Percentiles rank a stretch among this genome's conserved stretches.
These are phyloP conservation scores for Phalera bucephala DNA, from an alignment of 2,888 invertebrate species.

Conservation along the genomic window DNA sequence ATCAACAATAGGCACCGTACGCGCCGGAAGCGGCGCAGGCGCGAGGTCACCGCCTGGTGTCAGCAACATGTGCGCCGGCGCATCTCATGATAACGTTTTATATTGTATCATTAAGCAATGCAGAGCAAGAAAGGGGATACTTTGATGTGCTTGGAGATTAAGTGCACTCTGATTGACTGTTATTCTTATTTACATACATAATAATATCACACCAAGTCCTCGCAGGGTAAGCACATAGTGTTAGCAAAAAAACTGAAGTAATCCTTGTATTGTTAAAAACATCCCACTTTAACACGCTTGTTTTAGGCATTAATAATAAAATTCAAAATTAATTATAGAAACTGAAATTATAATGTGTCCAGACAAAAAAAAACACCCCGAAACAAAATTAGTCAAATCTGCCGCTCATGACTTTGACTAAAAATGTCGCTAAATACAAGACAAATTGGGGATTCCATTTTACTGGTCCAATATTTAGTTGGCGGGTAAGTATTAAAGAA, in stretches of 20 bases:
- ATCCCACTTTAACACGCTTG: too few species aligned
- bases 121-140: too few species aligned
- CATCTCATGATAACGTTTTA: constrained; percentile 33
- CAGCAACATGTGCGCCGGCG: constrained; percentile 44
- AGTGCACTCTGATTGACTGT: background rate
- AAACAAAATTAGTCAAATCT: too few species aligned
- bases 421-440: background rate
- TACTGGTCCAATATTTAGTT: background rate
- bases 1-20: constrained; percentile 31
- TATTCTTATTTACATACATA: background rate
- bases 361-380: too few species aligned
- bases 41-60: constrained; percentile 46
- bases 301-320: too few species aligned
- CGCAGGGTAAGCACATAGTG: too few species aligned
- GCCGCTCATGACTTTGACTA: too few species aligned
- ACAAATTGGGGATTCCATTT: background rate
- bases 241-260: too few species aligned
- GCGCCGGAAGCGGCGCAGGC: constrained; percentile 43
- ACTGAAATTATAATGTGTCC: too few species aligned
- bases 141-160: background rate
- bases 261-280: too few species aligned
- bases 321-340: too few species aligned
- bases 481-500: background rate
- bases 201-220: too few species aligned
- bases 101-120: constrained; percentile 10